Conservation (phyloP, 1,140 invertebrate genomes). For the Aphelinus certus region DNA sequence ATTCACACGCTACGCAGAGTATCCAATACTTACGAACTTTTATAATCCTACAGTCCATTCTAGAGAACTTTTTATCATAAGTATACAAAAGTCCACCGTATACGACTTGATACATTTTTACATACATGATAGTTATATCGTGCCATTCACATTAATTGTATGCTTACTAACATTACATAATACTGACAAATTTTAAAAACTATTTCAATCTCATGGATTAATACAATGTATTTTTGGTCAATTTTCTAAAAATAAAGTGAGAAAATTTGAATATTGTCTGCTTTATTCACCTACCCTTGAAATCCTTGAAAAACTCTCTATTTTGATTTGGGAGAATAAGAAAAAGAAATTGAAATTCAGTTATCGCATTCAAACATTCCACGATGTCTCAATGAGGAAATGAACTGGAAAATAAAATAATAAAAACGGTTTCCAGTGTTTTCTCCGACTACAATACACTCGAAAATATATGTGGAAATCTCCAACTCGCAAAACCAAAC, state of each 20-base stretch:
- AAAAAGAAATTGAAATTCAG: too few species aligned
- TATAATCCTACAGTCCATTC: background rate
- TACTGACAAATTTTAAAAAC: conserved; percentile 34
- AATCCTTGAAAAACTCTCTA: too few species aligned
- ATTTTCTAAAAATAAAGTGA: conserved; percentile 46
- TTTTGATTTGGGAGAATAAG: too few species aligned
- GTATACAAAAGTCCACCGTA: background rate
- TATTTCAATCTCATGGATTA: conserved; percentile 45
- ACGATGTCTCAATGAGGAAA: too few species aligned
- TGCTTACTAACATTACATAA: conserved; percentile 49
- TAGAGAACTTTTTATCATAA: conserved; percentile 2
- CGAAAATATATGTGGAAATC: too few species aligned
- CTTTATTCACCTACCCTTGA: background rate
- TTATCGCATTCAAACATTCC: too few species aligned
- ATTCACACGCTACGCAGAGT: background rate
- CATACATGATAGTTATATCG: conserved; percentile 9
- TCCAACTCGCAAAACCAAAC: too few species aligned
- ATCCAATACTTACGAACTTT: conserved; percentile 4
- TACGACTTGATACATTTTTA: background rate
- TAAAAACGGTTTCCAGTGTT: too few species aligned
- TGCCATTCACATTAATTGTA: conserved; percentile 36
- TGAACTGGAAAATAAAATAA: too few species aligned
- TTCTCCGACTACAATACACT: too few species aligned
- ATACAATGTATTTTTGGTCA: conserved; percentile 47
- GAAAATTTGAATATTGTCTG: conserved; percentile 24